These are phyloP conservation scores for Paradoxurus hermaphroditus DNA, from an alignment of 2,113 vertebrate genomes.

Conservation along the genomic window DNA sequence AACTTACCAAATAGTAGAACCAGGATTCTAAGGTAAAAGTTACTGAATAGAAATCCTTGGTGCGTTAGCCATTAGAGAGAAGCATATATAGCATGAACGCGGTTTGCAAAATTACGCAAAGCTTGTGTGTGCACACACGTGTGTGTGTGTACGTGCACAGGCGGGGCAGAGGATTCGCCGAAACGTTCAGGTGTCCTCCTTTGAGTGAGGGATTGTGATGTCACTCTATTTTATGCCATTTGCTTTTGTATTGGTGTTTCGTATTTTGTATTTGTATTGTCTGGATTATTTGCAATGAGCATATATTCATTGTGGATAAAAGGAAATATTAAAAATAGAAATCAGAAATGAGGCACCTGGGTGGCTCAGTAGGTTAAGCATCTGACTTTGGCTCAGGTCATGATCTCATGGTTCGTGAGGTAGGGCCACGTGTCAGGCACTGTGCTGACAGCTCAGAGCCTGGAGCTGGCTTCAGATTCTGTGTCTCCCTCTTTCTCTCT, in stretches of 20 bases:
- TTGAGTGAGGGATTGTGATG: not conserved
- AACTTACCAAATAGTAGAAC: not conserved
- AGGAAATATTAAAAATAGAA: conserved; percentile 16
- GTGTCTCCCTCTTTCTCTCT: too few relatives aligned
- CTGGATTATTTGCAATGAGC: not conserved
- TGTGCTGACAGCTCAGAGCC: too few relatives aligned
- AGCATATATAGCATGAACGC: not conserved
- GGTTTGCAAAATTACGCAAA: not conserved
- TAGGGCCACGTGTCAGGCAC: too few relatives aligned
- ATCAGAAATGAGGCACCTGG: not conserved
- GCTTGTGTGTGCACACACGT: not conserved
- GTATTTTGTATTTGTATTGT: not conserved
- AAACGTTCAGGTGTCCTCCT: not conserved
- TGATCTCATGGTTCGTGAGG: too few relatives aligned
- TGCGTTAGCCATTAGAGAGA: not conserved
- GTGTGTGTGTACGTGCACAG: rapidly evolving
- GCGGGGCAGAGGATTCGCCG: not conserved
- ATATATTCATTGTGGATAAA: not conserved
- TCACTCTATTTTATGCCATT: not conserved
- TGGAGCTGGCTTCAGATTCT: too few relatives aligned
- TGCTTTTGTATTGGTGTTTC: not conserved
- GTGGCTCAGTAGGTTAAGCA: too few relatives aligned
- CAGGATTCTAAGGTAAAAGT: not conserved
- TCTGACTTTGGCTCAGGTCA: too few relatives aligned
- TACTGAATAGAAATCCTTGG: not conserved